phyloP scores from a whole-genome alignment of 1,140 invertebrate genomes.

The Hyposmocoma kahamanoa region DNA sequence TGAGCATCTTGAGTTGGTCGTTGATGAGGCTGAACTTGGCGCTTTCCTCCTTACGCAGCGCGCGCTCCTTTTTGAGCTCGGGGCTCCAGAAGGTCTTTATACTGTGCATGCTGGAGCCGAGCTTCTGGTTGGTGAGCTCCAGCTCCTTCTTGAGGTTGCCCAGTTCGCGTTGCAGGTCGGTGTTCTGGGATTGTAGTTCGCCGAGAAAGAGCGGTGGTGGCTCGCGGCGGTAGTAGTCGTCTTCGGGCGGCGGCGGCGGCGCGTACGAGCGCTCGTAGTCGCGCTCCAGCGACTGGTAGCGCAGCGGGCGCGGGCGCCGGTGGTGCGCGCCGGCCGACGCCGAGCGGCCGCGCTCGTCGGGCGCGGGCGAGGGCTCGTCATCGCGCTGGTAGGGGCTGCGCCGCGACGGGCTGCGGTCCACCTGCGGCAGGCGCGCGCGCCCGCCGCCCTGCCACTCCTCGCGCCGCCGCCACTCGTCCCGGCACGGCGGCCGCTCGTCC shows the following conservation, averaged over 20 bases:
- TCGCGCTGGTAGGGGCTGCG: slow-evolving; percentile 81
- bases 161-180: slow-evolving; percentile 95
- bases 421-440: slow-evolving; percentile 80
- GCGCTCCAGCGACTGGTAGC: slow-evolving; percentile 61
- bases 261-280: slow-evolving; percentile 65
- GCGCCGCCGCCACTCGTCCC: slow-evolving; percentile 65
- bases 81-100: slow-evolving; percentile 99
- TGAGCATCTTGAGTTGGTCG: slow-evolving; percentile 96
- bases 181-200: slow-evolving; percentile 95
- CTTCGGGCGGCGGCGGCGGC: slow-evolving; percentile 57
- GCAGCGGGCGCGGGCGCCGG: slow-evolving; percentile 47
- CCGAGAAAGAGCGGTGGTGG: slow-evolving; percentile 81
- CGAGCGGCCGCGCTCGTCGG: slow-evolving; percentile 71
- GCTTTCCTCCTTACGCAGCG: slow-evolving; percentile 96
- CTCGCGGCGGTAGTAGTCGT: slow-evolving; percentile 60
- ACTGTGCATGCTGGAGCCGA: slow-evolving; percentile 98
- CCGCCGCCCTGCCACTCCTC: slow-evolving; percentile 42
- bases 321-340: slow-evolving; percentile 66
- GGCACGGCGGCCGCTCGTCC: slow-evolving; percentile 63
- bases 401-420: slow-evolving; percentile 87
- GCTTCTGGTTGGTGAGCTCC: slow-evolving; percentile 97
- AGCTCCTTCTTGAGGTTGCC: slow-evolving; percentile 97
- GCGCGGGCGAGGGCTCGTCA: slow-evolving; percentile 84
- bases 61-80: slow-evolving; percentile 98
- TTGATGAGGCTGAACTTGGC: slow-evolving; percentile 97